Conservation (phyloP, 2,888 invertebrate genomes). For the Malacosoma neustria region DNA sequence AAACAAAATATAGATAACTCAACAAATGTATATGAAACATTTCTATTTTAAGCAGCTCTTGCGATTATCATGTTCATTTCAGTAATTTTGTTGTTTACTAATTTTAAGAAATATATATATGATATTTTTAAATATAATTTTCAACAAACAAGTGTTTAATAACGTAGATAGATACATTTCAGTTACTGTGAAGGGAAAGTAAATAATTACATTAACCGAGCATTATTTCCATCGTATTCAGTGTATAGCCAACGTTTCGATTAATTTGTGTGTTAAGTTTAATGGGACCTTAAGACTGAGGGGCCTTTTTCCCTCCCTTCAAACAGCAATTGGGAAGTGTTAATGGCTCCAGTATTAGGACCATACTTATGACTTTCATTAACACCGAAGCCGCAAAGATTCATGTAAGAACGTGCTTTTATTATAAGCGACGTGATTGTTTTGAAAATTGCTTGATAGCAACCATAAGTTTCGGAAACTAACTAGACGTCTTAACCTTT, state of each 20-base stretch:
- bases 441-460: slow-evolving; percentile 53
- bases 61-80: no score
- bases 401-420: slow-evolving; percentile 64
- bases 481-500: no score
- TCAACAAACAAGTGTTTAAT: no score
- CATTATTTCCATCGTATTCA: slow-evolving; percentile 13
- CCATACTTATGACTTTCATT: slow-evolving; percentile 68
- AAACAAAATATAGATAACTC: no score
- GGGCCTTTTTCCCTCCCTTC: slow-evolving; percentile 49
- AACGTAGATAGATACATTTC: no score
- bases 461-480: no score
- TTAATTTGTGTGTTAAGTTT: slow-evolving; percentile 55
- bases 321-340: slow-evolving; percentile 54
- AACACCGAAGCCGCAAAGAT: slow-evolving; percentile 59
- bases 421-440: slow-evolving; percentile 62
- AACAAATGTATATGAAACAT: no score
- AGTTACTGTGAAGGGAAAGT: no score
- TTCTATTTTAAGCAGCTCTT: no score
- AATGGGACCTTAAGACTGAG: slow-evolving; percentile 45
- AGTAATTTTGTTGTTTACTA: no score
- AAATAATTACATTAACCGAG: slow-evolving; percentile 18
- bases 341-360: slow-evolving; percentile 56
- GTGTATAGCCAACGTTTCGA: slow-evolving; percentile 27
- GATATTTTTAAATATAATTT: no score
- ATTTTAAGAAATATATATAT: no score